A percentile compares a stretch with the other conserved stretches of the same genome.
Evolutionary conservation across 1,140 invertebrate genomes (phyloP).

Genomic region (Hydropsyche tenuis): DNA sequence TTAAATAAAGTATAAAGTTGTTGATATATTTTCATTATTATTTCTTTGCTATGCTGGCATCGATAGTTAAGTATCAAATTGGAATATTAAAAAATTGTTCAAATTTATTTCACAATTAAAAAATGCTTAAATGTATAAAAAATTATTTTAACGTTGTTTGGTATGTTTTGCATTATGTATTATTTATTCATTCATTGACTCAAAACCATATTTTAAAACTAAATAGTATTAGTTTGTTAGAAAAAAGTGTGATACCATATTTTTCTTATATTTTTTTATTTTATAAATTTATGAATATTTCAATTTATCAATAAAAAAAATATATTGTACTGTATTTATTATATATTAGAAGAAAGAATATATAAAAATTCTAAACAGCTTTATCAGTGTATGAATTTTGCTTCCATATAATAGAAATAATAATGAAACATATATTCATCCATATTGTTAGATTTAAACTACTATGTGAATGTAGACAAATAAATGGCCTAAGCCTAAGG

Average conservation of each 20-base stretch:
- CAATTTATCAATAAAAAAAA: too few relatives aligned
- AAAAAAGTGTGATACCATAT: neutral
- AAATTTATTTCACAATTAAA: too few relatives aligned
- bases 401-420: conserved; percentile 25
- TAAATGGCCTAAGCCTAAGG: conserved; percentile 41
- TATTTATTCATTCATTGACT: neutral
- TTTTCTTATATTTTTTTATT: neutral
- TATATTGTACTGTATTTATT: neutral
- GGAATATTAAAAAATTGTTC: neutral
- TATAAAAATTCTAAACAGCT: too few relatives aligned
- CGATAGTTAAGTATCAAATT: neutral
- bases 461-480: conserved; percentile 41
- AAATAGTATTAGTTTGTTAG: neutral
- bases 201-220: neutral
- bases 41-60: neutral
- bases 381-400: conserved; percentile 4
- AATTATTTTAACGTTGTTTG: too few relatives aligned
- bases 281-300: too few relatives aligned
- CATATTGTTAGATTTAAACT: conserved; percentile 36
- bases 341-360: neutral
- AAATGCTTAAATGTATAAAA: too few relatives aligned
- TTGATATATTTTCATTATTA: conserved; percentile 35
- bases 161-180: neutral
- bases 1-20: conserved; percentile 42
- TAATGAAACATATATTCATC: conserved; percentile 39